Evolutionary conservation across 2,113 vertebrate genomes (phyloP), one percentile per base, ranked within the genome.

Genomic region (Dasypus novemcinctus): DNA sequence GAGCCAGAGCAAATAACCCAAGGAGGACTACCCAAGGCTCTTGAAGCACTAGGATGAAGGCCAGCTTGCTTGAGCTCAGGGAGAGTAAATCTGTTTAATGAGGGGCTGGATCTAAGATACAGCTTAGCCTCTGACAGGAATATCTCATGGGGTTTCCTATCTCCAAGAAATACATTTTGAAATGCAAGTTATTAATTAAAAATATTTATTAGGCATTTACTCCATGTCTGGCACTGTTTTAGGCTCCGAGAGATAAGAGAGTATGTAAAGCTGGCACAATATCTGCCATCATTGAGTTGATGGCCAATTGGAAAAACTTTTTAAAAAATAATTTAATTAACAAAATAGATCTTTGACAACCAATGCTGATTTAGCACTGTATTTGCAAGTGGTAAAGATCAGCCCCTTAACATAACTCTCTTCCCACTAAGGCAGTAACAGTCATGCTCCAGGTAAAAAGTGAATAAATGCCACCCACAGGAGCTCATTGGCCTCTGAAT

Each of bases 121-220:
- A 71, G 25, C 8, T 29, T 68, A 74, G 1, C 7, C 36, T 79
- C 63, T 27, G 36, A 80, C 8, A 59, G 79, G 54, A 71, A 63
- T 64, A 64, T 64, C 59, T 57, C 31, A 29, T 18, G 29, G 25
- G 33, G 33, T 90, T 94, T 90, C 10, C 33, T 75, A 1, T 63
- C 68, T 93, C n/a, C 80, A 31, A 66, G 36, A 94, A 91, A 84
- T 46, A 84, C 3, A 90, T 80, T 81, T 87, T 88, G 13, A 76
- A 68, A 91, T 80, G 9, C 74, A 76, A 52, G 74, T 18, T 33
- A 76, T 18, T 49, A 29, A 49, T 31, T 66, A 52, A 91, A 89
- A 84, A 59, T 68, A 82, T 80, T 63, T 95, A 89, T 54, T 83
- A 85, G 89, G 5, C 21, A 74, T 87, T 83, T 41, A 43, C 38